Conservation (phyloP, 2,113 vertebrate species). For the Melanerpes aurifrons region DNA sequence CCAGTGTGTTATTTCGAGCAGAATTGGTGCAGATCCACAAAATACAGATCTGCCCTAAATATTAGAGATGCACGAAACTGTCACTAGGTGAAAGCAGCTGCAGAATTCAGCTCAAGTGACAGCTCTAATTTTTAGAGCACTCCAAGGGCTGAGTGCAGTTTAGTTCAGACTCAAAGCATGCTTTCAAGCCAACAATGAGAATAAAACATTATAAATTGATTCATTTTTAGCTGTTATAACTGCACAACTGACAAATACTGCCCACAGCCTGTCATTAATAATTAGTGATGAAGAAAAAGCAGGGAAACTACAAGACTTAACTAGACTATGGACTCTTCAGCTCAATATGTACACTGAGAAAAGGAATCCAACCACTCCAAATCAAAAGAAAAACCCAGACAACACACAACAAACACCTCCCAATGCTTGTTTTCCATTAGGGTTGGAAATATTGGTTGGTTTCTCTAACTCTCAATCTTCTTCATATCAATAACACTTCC, state of each 20-base stretch:
- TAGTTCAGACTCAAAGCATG: neutral
- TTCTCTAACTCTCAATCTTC: neutral
- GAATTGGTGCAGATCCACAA: neutral
- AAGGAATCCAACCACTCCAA: neutral
- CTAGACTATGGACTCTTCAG: neutral
- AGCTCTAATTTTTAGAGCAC: neutral
- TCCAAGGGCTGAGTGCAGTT: neutral
- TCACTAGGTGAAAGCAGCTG: neutral
- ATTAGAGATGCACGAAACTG: neutral
- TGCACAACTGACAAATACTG: neutral
- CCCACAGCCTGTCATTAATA: conserved; percentile 9
- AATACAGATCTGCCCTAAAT: neutral
- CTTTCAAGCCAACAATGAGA: neutral
- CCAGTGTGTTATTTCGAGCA: neutral
- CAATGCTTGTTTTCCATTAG: neutral
- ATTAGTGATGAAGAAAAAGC: neutral
- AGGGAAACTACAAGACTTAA: neutral
- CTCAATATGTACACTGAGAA: neutral
- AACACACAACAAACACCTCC: neutral
- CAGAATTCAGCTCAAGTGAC: neutral
- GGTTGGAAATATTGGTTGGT: neutral
- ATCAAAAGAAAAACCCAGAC: conserved; percentile 5
- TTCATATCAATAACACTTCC: neutral
- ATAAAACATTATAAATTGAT: neutral
- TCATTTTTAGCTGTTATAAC: neutral